A percentile compares a stretch with the other conserved stretches of the same genome.
These are phyloP conservation scores for Adrianichthys oophorus DNA, from an alignment of 2,797 vertebrate species.

Conservation along the genomic window DNA sequence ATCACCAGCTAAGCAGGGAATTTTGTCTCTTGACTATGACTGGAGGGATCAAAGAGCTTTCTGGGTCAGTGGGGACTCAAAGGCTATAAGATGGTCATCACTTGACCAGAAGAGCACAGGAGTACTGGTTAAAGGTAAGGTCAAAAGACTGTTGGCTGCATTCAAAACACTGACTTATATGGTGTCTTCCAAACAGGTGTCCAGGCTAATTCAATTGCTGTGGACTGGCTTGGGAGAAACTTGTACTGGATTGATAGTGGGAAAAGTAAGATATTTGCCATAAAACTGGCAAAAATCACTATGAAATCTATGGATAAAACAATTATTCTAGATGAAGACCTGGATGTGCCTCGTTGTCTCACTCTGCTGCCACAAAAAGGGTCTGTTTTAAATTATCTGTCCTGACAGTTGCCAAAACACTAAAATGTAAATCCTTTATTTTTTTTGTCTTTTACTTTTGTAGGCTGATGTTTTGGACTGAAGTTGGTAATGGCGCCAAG, in stretches of 20 bases:
- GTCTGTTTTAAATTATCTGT: slow-evolving; percentile 59
- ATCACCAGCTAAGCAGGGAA: slow-evolving; percentile 71
- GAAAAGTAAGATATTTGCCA: slow-evolving; percentile 82
- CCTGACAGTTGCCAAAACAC: too few relatives aligned
- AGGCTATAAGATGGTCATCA: slow-evolving; percentile 86
- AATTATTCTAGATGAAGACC: slow-evolving; percentile 81
- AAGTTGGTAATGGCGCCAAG: slow-evolving; percentile 81
- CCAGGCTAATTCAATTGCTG: slow-evolving; percentile 83
- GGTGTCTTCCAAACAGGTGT: slow-evolving; percentile 71
- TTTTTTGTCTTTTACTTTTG: not conserved
- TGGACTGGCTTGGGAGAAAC: slow-evolving; percentile 91
- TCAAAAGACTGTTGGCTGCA: not conserved
- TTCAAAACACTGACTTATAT: too few relatives aligned
- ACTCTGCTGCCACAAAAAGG: slow-evolving; percentile 85
- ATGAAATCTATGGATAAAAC: slow-evolving; percentile 70
- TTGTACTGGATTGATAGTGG: slow-evolving; percentile 89
- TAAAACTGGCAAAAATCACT: slow-evolving; percentile 64
- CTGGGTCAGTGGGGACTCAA: slow-evolving; percentile 84
- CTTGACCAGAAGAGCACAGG: slow-evolving; percentile 80
- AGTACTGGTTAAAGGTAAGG: slow-evolving; percentile 84
- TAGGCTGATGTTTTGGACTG: slow-evolving; percentile 94
- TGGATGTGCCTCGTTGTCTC: slow-evolving; percentile 84
- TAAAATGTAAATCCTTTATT: not conserved
- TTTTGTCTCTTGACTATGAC: slow-evolving; percentile 89
- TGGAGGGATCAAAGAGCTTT: slow-evolving; percentile 82